Conservation (phyloP, 2,888 invertebrate genomes). For the Eupithecia inturbata region DNA sequence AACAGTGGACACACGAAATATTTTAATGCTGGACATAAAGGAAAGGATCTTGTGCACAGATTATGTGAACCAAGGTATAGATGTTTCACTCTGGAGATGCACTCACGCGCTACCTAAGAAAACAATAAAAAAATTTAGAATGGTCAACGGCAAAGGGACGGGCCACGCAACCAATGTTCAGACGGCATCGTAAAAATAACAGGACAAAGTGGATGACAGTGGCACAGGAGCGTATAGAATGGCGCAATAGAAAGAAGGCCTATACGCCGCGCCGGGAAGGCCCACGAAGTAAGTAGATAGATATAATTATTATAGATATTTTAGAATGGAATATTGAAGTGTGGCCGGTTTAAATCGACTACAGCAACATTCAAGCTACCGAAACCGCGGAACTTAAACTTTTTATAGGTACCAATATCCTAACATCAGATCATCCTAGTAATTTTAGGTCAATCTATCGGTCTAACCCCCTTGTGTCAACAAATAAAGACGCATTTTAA, state of each 20-base stretch:
- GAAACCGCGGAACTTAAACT: too few species aligned
- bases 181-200: background rate
- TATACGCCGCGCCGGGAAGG: background rate
- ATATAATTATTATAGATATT: background rate
- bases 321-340: background rate
- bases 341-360: background rate
- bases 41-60: slow-evolving; percentile 26
- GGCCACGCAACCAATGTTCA: background rate
- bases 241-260: background rate
- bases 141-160: background rate
- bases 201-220: background rate
- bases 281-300: background rate
- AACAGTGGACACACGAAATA: slow-evolving; percentile 49
- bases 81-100: slow-evolving; percentile 18
- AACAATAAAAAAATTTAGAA: background rate
- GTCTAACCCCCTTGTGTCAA: background rate
- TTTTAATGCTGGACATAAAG: slow-evolving; percentile 48
- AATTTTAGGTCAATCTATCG: background rate
- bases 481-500: background rate
- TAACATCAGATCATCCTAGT: background rate
- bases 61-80: background rate
- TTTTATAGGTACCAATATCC: background rate
- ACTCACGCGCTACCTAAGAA: background rate
- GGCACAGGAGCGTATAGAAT: background rate
- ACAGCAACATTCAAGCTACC: background rate